Conservation (phyloP, 2,113 vertebrate species). For the Oceanites oceanicus region DNA sequence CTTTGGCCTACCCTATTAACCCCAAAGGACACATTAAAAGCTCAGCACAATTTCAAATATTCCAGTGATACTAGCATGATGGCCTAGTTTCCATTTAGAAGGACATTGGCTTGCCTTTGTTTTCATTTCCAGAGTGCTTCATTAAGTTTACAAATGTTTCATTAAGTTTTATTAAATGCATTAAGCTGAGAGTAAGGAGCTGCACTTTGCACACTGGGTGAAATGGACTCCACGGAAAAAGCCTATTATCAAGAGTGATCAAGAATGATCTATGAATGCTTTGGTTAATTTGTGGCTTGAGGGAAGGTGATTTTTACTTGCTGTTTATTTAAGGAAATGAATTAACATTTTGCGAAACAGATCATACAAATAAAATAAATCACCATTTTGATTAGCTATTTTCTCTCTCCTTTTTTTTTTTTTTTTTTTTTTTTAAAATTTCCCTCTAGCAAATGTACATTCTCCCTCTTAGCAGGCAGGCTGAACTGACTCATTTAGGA, state of each 20-base stretch:
- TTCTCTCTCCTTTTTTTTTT: neutral
- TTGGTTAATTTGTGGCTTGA: neutral
- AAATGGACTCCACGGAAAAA: slow-evolving; percentile 25
- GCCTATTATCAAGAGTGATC: slow-evolving; percentile 13
- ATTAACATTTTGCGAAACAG: neutral
- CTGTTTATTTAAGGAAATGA: neutral
- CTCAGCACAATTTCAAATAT: neutral
- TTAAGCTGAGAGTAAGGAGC: slow-evolving; percentile 56
- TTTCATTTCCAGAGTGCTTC: slow-evolving; percentile 61
- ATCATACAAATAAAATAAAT: neutral
- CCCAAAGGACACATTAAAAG: neutral
- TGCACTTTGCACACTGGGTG: slow-evolving; percentile 29
- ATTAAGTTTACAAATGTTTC: slow-evolving; percentile 65
- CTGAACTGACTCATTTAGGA: neutral
- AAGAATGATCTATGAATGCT: slow-evolving; percentile 5
- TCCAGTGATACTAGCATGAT: neutral
- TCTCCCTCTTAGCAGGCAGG: neutral
- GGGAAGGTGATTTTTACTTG: neutral
- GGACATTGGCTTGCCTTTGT: slow-evolving; percentile 26
- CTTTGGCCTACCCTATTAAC: neutral
- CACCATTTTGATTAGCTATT: neutral
- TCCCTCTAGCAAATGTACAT: neutral
- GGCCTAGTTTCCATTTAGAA: neutral
- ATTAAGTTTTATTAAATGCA: slow-evolving; percentile 73
- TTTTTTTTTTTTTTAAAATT: neutral